Percentiles rank a stretch among this genome's conserved stretches.
Conservation (phyloP, 2,888 invertebrate genomes). For the Ethmia dodecea region DNA sequence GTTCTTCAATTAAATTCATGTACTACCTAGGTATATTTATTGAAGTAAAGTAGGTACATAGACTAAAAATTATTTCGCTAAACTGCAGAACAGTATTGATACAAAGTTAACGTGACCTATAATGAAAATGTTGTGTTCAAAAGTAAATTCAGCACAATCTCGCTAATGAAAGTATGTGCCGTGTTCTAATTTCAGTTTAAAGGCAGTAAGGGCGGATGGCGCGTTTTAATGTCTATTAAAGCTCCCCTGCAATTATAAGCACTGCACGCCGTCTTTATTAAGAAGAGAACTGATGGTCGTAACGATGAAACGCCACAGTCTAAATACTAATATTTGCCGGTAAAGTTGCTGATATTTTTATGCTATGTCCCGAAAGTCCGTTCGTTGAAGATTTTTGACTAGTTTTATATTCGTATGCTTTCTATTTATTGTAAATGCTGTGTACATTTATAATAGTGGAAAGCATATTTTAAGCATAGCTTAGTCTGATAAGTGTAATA, state of each 20-base stretch:
- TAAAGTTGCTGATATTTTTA: neutral
- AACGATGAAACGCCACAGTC: conserved; percentile 2
- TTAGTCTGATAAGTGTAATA: no score
- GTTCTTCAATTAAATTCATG: no score
- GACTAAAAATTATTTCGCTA: no score
- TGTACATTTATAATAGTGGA: no score
- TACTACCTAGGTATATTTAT: no score
- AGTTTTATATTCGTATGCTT: no score
- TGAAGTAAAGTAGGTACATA: no score
- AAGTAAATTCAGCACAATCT: conserved; percentile 19
- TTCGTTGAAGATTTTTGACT: no score
- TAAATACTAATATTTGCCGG: neutral
- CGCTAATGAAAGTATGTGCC: conserved; percentile 34
- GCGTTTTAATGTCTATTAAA: conserved; percentile 48
- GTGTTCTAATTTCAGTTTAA: conserved; percentile 27
- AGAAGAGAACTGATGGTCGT: conserved; percentile 19
- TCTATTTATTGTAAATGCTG: no score
- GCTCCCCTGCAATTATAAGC: conserved; percentile 38
- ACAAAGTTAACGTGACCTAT: no score
- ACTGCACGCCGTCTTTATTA: conserved; percentile 41
- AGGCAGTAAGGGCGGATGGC: conserved; percentile 27
- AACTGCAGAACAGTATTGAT: no score
- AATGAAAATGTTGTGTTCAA: neutral
- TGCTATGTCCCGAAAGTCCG: neutral
- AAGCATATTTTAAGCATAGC: no score